Evolutionary conservation across 2,113 vertebrate species (phyloP), one percentile per base, ranked within the genome.

Genomic region (Colaptes auratus): DNA sequence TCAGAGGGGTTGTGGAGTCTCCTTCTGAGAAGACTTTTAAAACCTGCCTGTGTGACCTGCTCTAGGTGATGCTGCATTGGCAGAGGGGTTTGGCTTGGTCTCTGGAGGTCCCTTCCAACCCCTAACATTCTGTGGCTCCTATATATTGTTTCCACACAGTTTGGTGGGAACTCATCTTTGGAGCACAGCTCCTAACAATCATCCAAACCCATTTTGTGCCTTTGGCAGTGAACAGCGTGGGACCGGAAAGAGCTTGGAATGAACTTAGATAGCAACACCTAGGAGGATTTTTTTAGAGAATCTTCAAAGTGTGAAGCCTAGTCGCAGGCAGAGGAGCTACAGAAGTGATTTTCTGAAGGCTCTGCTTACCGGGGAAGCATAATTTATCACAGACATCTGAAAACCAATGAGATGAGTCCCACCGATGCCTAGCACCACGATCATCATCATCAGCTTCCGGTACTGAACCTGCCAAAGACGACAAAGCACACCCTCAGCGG

Each of bases 351-450:
- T 83, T 33, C n/a, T 44, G 33, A 78, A 74, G 20, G 10, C 33
- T 80, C 55, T 64, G 8, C 98, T 98, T 93, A 99, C 98, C 35
- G 25, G 60, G 24, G 98, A 98, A 18, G 98, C 96, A 2, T 98
- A 98, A n/a, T 96, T 98, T 93, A 99, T 97, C 53, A 98, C 98
- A 76, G 98, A 98, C 48, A 99, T 50, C 3, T 97, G 91, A 86
- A 98, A 98, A 63, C 98, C 98, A 89, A 97, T 97, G 9, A 98
- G 97, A 76, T 98, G 98, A 1, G 97, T 98, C 21, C 98, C 98
- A 56, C 98, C 98, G 15, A 98, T 97, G 60, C 98, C 98, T 56
- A 97, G 65, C 42, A 98, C 92, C 64, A 98, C 67, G 35, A 95
- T 64, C 93, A 97, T 93, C 1, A 92, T 76, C 63, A 95, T 13